Base-by-base conservation (phyloP, 2,888 invertebrate genomes). In the Disparrhopalites patrizii region DNA sequence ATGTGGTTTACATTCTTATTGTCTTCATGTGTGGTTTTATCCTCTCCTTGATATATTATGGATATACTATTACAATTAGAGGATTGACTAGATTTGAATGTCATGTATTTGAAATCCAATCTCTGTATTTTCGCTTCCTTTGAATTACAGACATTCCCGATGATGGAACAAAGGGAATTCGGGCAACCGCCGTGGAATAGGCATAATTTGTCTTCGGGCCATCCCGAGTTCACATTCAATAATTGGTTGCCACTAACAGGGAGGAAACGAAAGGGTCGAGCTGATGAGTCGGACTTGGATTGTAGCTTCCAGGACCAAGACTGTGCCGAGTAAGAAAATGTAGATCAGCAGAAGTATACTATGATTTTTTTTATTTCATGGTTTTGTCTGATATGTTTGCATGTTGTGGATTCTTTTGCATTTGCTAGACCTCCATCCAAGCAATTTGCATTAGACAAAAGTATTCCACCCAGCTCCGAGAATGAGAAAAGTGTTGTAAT, bases 181-280 rank as follows among this genome's bases (percentile, higher is more conserved):
- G 20, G 8, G 23, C n/a, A n/a, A n/a, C 20, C 47, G 20, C 25
- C 47, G 3, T 23, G 18, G 47, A n/a, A n/a, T 47, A 23, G 20
- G 23, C 47, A 47, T 7, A 23, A 7, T 15, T 36, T 47, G n/a
- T n/a, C n/a, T n/a, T n/a, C n/a, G n/a, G n/a, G n/a, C n/a, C n/a
- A n/a, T 25, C 47, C 20, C 3, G 23, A 47, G 13, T 3, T 3
- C 8, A 47, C 10, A 20, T 47, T 23, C 13, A 47, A 47, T 13
- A 31, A 38, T 27, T 72, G 72, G 72, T 58, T 72, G 1, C 72
- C 72, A 0, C 66, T 60, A 50, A 50, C 70, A 0, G 72, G 72
- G 7, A 36, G 65, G 0, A 72, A 72, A 31, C 28, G 72, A n/a
- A 72, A 72, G 25, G 70, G 66, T 15, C 52, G 51, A 4, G 43